Base-by-base conservation (phyloP, 2,797 vertebrate genomes). In the Diceros bicornis region DNA sequence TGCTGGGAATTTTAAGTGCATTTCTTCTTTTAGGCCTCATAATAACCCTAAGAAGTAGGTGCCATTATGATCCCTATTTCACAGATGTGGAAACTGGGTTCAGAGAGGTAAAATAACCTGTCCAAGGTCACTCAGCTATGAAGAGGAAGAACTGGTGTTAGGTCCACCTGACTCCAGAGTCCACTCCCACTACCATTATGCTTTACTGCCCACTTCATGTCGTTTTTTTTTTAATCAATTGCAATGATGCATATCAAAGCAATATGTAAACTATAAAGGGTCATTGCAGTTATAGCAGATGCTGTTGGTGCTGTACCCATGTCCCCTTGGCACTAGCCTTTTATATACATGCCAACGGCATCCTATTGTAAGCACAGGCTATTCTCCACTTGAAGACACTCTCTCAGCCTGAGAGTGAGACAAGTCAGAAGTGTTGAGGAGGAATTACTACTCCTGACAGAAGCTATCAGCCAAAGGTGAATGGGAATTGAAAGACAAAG, bases 1-100 rank as follows among this genome's bases (percentile, higher is more conserved):
- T 77, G 23, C 47, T 92, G 69, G 20, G n/a, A 89, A 89, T 89
- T 85, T 78, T 78, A 61, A 77, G 59, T 18, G 14, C 3, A 77
- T 83, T 55, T 87, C 41, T 50, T 75, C 34, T 59, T 47, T 83
- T 91, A 93, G 44, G 52, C 78, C 41, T 94, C 37, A 87, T 13
- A 12, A 69, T 83, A 95, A 94, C 52, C 37, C 50, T 82, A 92
- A 82, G 62, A 71, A 72, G 25, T 20, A 79, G 68, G 13, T 57
- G 8, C 47, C 66, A 62, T 50, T n/a, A 50, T 84, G 25, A 89
- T 55, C 18, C 25, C 4, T 82, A 75, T n/a, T 86, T 81, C 52
- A 82, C 12, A 92, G n/a, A 92, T 81, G 9, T 95, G 57, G 74
- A 77, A 94, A 85, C 34, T 93, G 77, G 52, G 14, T 69, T 87